Conservation (phyloP, 2,797 vertebrate species). For the Semaprochilodus insignis region DNA sequence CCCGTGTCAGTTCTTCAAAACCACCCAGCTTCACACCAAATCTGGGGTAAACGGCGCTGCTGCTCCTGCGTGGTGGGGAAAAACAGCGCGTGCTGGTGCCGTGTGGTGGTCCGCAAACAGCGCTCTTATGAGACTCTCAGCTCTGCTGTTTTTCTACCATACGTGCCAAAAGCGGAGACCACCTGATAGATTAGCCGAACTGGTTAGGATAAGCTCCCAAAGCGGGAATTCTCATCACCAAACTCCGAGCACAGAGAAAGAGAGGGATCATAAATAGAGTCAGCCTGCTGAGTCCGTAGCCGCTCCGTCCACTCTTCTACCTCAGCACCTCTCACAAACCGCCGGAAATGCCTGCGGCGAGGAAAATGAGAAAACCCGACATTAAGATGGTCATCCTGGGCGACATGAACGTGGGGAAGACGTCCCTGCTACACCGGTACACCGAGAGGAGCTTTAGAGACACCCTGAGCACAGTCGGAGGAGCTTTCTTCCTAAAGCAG, state of each 20-base stretch:
- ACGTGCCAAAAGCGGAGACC: background rate
- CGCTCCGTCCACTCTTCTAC: background rate
- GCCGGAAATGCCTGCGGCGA: slow-evolving; percentile 68
- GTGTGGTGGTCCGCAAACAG: too few relatives aligned
- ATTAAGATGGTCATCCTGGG: slow-evolving; percentile 93
- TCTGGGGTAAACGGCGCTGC: background rate
- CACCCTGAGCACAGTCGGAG: slow-evolving; percentile 95
- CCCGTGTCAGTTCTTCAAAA: background rate
- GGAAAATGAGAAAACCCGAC: slow-evolving; percentile 88
- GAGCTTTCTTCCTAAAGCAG: slow-evolving; percentile 95
- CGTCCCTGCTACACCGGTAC: slow-evolving; percentile 94
- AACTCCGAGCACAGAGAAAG: background rate
- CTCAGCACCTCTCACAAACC: too few relatives aligned
- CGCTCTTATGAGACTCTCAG: background rate
- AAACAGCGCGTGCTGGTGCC: too few relatives aligned
- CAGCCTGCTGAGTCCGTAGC: background rate
- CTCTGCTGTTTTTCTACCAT: background rate
- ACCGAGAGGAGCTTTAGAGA: slow-evolving; percentile 92
- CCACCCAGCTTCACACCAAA: background rate
- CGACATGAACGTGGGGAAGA: slow-evolving; percentile 96
- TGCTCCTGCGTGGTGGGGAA: background rate
- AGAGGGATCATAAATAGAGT: background rate
- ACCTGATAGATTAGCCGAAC: background rate
- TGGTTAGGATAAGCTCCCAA: background rate
- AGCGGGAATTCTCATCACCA: background rate